Base-by-base conservation (phyloP, 2,797 vertebrate species). In the Balearica regulorum region DNA sequence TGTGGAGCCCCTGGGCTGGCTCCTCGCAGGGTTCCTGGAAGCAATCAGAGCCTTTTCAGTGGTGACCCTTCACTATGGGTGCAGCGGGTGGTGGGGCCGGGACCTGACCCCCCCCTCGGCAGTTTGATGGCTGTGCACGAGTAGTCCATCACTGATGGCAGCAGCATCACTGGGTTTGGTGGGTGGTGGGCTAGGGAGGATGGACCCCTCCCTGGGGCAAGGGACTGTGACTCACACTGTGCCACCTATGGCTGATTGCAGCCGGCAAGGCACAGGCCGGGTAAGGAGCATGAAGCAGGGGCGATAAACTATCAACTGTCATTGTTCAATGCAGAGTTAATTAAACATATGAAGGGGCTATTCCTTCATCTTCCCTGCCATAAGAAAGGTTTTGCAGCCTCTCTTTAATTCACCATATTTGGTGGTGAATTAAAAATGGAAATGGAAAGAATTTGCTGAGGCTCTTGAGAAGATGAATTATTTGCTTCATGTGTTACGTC, bases 241-340 rank as follows among this genome's bases (percentile, higher is more conserved):
- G n/a, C 28, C 21, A 41, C 69, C 13, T 31, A 1, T 6, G 29
- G 33, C 48, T 1, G 4, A 9, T 19, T 0, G 0, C 29, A 41
- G 48, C 48, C 33, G 68, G 51, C 16, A 35, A 86, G 61, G 25
- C 37, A 37, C 28, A n/a, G 25, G 13, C 31, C 24, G 57, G 9
- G 1, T 33, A 43, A 90, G 80, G 49, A 76, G 29, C 29, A 18
- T 17, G 75, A 75, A 43, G 33, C 3, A 39, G 35, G 26, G 57
- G 5, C 54, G 29, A 25, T 41, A 66, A 86, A 28, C 18, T 53
- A 12, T 29, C 20, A 19, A 0, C 25, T 77, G 16, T 68, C 29
- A n/a, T 33, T 6, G 11, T 51, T 88, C 62, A 51, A 6, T 65
- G 66, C 37, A 21, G 58, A 64, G n/a, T 29, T 72, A 46, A 76